Evolutionary conservation across 2,888 invertebrate genomes (phyloP).

Genomic region (Drosophila cracens): DNA sequence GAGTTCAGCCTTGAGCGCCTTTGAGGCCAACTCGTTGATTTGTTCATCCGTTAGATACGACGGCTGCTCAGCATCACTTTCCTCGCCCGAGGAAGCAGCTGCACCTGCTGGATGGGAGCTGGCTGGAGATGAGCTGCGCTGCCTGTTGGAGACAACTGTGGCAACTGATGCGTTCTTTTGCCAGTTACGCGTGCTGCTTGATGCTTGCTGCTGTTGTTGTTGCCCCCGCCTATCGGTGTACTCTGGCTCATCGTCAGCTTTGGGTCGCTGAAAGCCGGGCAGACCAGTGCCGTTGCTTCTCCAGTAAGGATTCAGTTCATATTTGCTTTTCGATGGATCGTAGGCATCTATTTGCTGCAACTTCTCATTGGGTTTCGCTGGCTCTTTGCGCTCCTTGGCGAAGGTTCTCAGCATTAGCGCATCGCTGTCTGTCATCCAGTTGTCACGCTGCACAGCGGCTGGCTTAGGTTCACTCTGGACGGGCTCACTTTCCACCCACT

Average conservation of each 20-base stretch:
- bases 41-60: slow-evolving; percentile 89
- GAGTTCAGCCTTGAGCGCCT: slow-evolving; percentile 96
- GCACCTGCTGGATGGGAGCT: slow-evolving; percentile 23
- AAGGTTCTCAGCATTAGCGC: slow-evolving; percentile 84
- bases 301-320: slow-evolving; percentile 97
- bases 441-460: slow-evolving; percentile 86
- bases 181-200: slow-evolving; percentile 37
- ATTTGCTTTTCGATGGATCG: slow-evolving; percentile 89
- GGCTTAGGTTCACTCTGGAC: slow-evolving; percentile 20
- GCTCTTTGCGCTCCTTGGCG: slow-evolving; percentile 84
- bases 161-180: slow-evolving; percentile 32
- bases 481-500: slow-evolving; percentile 88
- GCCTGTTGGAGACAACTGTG: neutral
- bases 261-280: slow-evolving; percentile 86
- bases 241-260: slow-evolving; percentile 82
- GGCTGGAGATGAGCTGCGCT: slow-evolving; percentile 15
- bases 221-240: neutral
- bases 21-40: slow-evolving; percentile 95
- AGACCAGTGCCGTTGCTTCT: slow-evolving; percentile 94
- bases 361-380: slow-evolving; percentile 85
- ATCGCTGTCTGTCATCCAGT: slow-evolving; percentile 90
- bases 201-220: slow-evolving; percentile 4
- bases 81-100: neutral
- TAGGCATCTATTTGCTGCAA: slow-evolving; percentile 87
- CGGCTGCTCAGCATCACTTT: slow-evolving; percentile 9